phyloP scores from a whole-genome alignment of 2,113 vertebrate genomes.

The Pyrgilauda ruficollis region DNA sequence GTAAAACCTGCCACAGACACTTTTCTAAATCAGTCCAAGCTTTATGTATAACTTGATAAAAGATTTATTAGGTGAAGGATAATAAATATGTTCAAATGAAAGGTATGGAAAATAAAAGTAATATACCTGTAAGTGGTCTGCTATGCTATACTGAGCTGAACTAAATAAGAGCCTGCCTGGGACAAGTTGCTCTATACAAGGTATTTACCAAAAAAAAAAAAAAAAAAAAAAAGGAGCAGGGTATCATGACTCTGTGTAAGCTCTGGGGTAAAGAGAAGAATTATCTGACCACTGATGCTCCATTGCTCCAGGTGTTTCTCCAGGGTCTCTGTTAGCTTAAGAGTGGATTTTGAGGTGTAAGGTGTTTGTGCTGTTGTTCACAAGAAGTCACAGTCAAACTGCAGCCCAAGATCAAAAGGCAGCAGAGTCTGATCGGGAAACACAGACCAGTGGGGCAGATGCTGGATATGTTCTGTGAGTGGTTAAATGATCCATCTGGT shows the following conservation, averaged over 20 bases:
- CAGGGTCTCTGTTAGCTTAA: not conserved
- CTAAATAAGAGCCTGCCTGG: conserved; percentile 16
- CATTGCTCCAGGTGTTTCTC: not conserved
- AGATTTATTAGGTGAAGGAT: conserved; percentile 66
- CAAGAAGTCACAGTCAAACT: not conserved
- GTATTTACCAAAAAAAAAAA: not conserved
- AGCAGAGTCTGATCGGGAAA: not conserved
- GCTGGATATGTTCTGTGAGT: not conserved
- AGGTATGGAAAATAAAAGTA: conserved; percentile 43
- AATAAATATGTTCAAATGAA: conserved; percentile 39
- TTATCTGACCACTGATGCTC: not conserved
- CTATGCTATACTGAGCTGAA: not conserved
- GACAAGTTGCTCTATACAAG: not conserved
- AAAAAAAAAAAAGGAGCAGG: not conserved
- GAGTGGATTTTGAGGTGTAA: not conserved
- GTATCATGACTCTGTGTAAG: not conserved
- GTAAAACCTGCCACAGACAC: conserved; percentile 31
- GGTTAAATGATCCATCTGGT: not conserved
- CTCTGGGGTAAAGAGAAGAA: not conserved
- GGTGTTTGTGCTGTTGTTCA: not conserved
- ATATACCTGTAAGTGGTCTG: conserved; percentile 17
- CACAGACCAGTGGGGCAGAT: not conserved
- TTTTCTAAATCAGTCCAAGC: conserved; percentile 51
- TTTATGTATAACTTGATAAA: conserved; percentile 57
- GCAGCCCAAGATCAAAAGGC: not conserved